Evolutionary conservation across 2,888 invertebrate genomes (phyloP).

Genomic region (Leistus spinibarbis): DNA sequence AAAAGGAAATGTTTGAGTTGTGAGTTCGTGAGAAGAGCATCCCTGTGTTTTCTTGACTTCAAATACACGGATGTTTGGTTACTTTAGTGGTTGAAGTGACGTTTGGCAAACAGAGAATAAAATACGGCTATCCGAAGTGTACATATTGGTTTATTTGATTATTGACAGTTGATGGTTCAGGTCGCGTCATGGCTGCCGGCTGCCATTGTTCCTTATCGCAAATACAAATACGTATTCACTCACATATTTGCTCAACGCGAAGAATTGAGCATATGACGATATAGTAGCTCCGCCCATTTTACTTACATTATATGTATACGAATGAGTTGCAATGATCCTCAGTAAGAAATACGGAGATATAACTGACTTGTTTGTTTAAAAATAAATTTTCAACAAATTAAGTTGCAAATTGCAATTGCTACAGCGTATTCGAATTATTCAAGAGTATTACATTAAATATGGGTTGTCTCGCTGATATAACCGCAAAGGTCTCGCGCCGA

Average conservation of each 20-base stretch:
- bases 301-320: too few species aligned
- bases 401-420: too few species aligned
- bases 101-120: constrained; percentile 55
- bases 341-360: too few species aligned
- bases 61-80: constrained; percentile 49
- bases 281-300: too few species aligned
- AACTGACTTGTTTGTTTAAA: too few species aligned
- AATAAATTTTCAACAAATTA: too few species aligned
- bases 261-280: too few species aligned
- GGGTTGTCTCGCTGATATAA: not conserved
- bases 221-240: not conserved
- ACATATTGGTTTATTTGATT: constrained; percentile 53
- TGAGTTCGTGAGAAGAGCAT: not conserved
- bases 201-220: not conserved
- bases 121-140: constrained; percentile 56
- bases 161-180: constrained; percentile 48
- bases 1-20: not conserved
- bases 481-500: not conserved
- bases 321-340: too few species aligned
- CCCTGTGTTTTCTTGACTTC: constrained; percentile 37
- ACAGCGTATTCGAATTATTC: too few species aligned
- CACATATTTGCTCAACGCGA: not conserved
- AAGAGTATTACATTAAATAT: not conserved
- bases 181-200: not conserved
- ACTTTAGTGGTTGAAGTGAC: constrained; percentile 55